Conservation (phyloP, 2,797 vertebrate genomes). For the Sebastes cheni region DNA sequence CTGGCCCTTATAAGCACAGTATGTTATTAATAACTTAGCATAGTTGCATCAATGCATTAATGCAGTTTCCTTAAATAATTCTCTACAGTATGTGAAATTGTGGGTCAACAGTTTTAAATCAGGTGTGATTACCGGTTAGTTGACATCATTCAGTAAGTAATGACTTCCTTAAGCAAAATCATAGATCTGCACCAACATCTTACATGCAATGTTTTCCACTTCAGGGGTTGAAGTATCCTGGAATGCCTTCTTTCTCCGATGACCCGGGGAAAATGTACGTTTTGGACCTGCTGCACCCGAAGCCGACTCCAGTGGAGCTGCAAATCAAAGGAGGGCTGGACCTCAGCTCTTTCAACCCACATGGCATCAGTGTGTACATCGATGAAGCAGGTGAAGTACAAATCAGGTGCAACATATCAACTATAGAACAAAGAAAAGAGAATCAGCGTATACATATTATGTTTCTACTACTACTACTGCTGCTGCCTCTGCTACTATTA, state of each 20-base stretch:
- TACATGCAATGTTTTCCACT: background rate
- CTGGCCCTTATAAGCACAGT: conserved; percentile 89
- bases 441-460: too few relatives aligned
- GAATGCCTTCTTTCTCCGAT: conserved; percentile 71
- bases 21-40: conserved; percentile 60
- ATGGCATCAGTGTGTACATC: conserved; percentile 87
- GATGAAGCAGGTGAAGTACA: conserved; percentile 78
- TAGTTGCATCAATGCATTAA: background rate
- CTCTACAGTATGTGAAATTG: background rate
- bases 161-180: background rate
- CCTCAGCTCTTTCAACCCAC: conserved; percentile 86
- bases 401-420: background rate
- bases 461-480: too few relatives aligned
- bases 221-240: conserved; percentile 85
- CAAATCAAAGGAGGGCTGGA: conserved; percentile 85
- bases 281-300: conserved; percentile 84
- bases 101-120: background rate
- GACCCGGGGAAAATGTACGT: conserved; percentile 85
- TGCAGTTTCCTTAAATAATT: background rate
- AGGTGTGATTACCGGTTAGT: background rate
- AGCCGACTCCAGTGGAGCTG: conserved; percentile 76
- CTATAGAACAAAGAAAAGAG: background rate
- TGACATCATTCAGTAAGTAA: background rate
- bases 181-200: background rate
- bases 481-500: too few relatives aligned